These are phyloP conservation scores for Catagonus wagneri DNA, from an alignment of 2,113 vertebrate species.

Conservation along the genomic window DNA sequence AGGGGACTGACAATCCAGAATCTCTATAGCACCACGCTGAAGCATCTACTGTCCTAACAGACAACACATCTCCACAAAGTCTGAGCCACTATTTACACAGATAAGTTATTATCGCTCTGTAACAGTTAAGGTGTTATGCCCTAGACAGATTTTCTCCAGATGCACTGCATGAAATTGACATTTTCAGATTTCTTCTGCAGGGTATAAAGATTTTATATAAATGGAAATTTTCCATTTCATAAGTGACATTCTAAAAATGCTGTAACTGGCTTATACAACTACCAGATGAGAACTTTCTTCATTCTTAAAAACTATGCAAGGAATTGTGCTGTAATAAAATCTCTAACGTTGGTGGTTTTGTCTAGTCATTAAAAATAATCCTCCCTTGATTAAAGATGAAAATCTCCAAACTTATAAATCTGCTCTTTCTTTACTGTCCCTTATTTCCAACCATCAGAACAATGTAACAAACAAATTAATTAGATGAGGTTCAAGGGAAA, in stretches of 20 bases:
- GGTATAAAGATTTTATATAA: constrained; percentile 79
- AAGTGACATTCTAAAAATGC: constrained; percentile 77
- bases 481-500: background rate
- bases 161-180: constrained; percentile 75
- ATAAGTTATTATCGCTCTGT: constrained; percentile 24
- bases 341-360: background rate
- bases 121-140: constrained; percentile 61
- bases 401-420: constrained; percentile 4
- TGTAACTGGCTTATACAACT: constrained; percentile 51
- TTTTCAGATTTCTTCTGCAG: constrained; percentile 77
- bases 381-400: constrained; percentile 12
- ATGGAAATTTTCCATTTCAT: constrained; percentile 74
- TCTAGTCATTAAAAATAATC: constrained; percentile 51
- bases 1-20: background rate
- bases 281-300: constrained; percentile 10
- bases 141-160: constrained; percentile 75
- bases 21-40: background rate
- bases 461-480: background rate
- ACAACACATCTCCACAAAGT: background rate
- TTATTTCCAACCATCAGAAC: background rate
- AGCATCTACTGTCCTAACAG: background rate
- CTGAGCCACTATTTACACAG: constrained; percentile 56
- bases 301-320: constrained; percentile 49
- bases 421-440: background rate
- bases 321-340: background rate